These are phyloP conservation scores for Tachina fera DNA, from an alignment of 2,888 invertebrate genomes.

Conservation along the genomic window DNA sequence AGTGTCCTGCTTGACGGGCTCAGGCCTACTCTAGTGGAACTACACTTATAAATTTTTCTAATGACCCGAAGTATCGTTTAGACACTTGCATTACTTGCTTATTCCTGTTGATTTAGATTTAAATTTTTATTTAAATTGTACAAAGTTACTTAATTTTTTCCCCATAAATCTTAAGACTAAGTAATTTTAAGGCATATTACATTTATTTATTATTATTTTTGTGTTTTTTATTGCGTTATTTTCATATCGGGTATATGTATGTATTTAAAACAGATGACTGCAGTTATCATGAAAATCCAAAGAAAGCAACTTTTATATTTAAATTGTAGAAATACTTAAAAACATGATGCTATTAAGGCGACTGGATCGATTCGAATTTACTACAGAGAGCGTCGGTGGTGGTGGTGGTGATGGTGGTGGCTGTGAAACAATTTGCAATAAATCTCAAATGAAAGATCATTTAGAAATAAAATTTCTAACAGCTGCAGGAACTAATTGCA, in stretches of 20 bases:
- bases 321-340: slow-evolving; percentile 33
- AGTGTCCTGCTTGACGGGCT: too few relatives aligned
- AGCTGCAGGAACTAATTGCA: slow-evolving; percentile 45
- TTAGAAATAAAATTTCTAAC: slow-evolving; percentile 50
- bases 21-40: too few relatives aligned
- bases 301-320: slow-evolving; percentile 28
- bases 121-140: too few relatives aligned
- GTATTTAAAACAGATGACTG: slow-evolving; percentile 38
- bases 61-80: too few relatives aligned
- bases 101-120: too few relatives aligned
- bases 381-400: not conserved
- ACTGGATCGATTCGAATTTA: slow-evolving; percentile 31
- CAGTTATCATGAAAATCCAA: slow-evolving; percentile 25
- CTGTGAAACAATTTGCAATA: not conserved
- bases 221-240: not conserved
- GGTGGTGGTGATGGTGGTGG: not conserved
- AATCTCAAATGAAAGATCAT: slow-evolving; percentile 37
- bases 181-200: too few relatives aligned
- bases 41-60: too few relatives aligned
- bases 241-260: not conserved
- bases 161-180: too few relatives aligned
- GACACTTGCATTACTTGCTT: too few relatives aligned
- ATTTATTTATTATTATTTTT: too few relatives aligned
- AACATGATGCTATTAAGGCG: slow-evolving; percentile 22
- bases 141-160: too few relatives aligned